Conservation (phyloP, 2,113 vertebrate species). For the Jaculus jaculus region DNA sequence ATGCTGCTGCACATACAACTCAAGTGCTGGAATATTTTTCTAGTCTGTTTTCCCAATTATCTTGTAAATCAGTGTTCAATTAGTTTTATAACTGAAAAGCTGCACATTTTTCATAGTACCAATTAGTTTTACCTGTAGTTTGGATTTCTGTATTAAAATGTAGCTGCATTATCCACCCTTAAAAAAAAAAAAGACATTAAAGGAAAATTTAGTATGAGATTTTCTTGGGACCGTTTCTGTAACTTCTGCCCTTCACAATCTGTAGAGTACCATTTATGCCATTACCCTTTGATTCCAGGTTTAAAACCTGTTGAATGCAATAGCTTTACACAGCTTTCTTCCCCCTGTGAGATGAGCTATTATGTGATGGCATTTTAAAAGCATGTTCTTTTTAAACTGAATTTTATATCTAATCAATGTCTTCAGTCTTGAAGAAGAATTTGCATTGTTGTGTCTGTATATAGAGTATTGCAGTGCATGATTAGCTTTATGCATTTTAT, state of each 20-base stretch:
- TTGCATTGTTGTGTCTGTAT: conserved; percentile 93
- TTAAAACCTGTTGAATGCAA: conserved; percentile 75
- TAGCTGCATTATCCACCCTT: conserved; percentile 55
- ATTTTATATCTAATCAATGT: conserved; percentile 91
- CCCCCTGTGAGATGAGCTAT: conserved; percentile 75
- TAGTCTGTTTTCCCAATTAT: conserved; percentile 48
- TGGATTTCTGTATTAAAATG: conserved; percentile 36
- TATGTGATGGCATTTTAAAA: conserved; percentile 81
- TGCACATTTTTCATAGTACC: conserved; percentile 63
- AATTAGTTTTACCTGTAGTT: conserved; percentile 62
- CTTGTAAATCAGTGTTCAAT: conserved; percentile 68
- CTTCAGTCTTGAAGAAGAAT: conserved; percentile 86
- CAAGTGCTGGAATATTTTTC: conserved; percentile 65
- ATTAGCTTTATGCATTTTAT: conserved; percentile 94
- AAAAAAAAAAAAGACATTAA: conserved; percentile 61
- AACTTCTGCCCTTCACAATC: conserved; percentile 67
- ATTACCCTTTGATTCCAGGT: conserved; percentile 76
- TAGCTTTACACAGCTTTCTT: conserved; percentile 66
- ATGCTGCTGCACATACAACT: conserved; percentile 49
- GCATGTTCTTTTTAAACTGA: conserved; percentile 92
- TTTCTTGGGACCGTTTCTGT: conserved; percentile 77
- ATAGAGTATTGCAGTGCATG: conserved; percentile 96
- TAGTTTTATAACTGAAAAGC: conserved; percentile 70
- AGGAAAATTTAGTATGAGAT: conserved; percentile 68
- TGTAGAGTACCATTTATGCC: conserved; percentile 69